Percentiles rank a stretch among this genome's conserved stretches.
Conservation (phyloP, 1,140 invertebrate genomes). For the Ceratitis capitata region DNA sequence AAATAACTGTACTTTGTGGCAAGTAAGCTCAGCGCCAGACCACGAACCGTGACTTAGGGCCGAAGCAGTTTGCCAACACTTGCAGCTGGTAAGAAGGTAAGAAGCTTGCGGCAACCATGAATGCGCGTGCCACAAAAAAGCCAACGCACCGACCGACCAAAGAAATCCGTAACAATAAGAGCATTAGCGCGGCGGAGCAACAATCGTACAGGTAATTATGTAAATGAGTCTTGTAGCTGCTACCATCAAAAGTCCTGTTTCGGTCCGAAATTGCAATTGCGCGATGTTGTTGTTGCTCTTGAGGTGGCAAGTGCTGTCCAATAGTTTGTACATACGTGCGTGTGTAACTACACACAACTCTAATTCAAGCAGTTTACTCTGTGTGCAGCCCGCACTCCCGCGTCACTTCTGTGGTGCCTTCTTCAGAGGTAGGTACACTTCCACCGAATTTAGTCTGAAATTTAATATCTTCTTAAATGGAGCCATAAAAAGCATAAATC, state of each 20-base stretch:
- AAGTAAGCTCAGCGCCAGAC: neutral
- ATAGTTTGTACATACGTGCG: neutral
- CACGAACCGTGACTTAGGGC: neutral
- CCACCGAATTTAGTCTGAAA: neutral
- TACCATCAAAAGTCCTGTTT: neutral
- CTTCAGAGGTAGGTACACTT: neutral
- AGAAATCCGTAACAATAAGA: neutral
- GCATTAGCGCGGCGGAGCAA: neutral
- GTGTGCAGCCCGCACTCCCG: no score
- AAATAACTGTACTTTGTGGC: neutral
- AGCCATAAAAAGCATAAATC: slow-evolving; percentile 43
- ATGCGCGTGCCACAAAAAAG: neutral
- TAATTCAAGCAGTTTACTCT: no score
- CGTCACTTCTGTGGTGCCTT: neutral
- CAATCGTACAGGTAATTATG: slow-evolving; percentile 22
- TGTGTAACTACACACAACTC: neutral
- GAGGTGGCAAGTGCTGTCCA: neutral
- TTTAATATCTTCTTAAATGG: slow-evolving; percentile 46
- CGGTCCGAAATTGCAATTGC: neutral
- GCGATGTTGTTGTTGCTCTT: neutral
- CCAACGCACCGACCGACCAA: neutral
- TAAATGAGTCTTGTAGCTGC: neutral
- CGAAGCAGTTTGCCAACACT: neutral
- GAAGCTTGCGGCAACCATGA: neutral
- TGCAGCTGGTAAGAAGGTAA: neutral